These are phyloP conservation scores for Chelonus insularis DNA, from an alignment of 1,140 invertebrate genomes.

Conservation along the genomic window DNA sequence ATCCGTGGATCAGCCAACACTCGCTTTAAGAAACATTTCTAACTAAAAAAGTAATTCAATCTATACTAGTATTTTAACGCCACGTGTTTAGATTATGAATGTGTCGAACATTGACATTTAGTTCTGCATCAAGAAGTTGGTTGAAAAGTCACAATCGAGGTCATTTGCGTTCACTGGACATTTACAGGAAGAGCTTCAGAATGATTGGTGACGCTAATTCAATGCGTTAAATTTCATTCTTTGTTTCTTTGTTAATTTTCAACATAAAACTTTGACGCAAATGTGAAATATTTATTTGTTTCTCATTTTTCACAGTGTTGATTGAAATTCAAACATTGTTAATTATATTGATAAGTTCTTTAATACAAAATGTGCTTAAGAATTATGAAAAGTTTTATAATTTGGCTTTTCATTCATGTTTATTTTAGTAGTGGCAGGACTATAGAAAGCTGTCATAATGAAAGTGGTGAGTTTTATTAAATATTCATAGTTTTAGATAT, in stretches of 20 bases:
- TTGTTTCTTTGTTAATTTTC: neutral
- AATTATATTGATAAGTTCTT: too few relatives aligned
- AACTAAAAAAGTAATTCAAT: neutral
- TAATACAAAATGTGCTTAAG: too few relatives aligned
- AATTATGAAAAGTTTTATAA: too few relatives aligned
- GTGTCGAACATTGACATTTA: neutral
- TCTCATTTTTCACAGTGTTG: too few relatives aligned
- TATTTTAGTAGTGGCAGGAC: too few relatives aligned
- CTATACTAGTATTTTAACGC: neutral
- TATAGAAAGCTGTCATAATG: too few relatives aligned
- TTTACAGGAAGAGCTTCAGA: slow-evolving; percentile 1
- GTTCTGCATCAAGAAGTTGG: neutral
- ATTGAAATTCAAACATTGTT: too few relatives aligned
- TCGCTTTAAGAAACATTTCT: slow-evolving; percentile 1
- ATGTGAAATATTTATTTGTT: too few relatives aligned
- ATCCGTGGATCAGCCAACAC: slow-evolving; percentile 13
- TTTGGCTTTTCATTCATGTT: too few relatives aligned
- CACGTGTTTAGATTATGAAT: neutral
- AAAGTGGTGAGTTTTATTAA: too few relatives aligned
- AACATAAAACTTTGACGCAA: too few relatives aligned
- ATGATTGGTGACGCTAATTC: slow-evolving; percentile 3
- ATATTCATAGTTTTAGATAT: too few relatives aligned
- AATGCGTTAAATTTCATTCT: neutral
- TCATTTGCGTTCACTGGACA: slow-evolving; percentile 5
- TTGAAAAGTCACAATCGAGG: slow-evolving; percentile 7